Evolutionary conservation across 1,140 invertebrate species (phyloP).

Genomic region (Atta colombica): DNA sequence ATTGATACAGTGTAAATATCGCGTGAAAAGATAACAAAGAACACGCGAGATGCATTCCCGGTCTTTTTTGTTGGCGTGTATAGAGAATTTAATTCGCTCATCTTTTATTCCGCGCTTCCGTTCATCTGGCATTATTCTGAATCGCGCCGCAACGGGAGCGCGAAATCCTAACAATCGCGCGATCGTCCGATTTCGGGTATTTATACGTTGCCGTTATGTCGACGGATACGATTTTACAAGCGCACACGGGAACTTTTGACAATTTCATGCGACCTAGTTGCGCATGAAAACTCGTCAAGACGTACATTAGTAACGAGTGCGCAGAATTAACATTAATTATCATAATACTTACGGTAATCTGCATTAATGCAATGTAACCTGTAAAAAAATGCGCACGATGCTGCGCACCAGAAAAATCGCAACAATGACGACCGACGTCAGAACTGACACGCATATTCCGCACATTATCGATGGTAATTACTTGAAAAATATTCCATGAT

Average conservation of each 20-base stretch:
- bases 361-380: constrained; percentile 12
- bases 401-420: constrained; percentile 32
- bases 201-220: constrained; percentile 66
- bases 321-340: constrained; percentile 48
- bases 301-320: neutral
- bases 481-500: neutral
- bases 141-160: constrained; percentile 57
- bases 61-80: constrained; percentile 44
- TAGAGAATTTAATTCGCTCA: constrained; percentile 46
- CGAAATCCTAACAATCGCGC: constrained; percentile 48
- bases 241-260: constrained; percentile 39
- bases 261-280: constrained; percentile 38
- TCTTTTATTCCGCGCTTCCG: constrained; percentile 57
- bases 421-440: constrained; percentile 1
- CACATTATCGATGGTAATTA: constrained; percentile 18
- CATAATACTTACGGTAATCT: constrained; percentile 48
- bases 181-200: constrained; percentile 70
- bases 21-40: constrained; percentile 52
- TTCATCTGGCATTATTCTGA: constrained; percentile 66
- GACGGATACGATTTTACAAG: constrained; percentile 39
- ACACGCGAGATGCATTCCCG: constrained; percentile 47
- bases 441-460: neutral
- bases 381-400: neutral
- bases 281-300: constrained; percentile 49
- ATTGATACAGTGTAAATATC: constrained; percentile 60